Base-by-base conservation (phyloP, 1,140 invertebrate genomes). In the Macrosteles quadrilineatus region DNA sequence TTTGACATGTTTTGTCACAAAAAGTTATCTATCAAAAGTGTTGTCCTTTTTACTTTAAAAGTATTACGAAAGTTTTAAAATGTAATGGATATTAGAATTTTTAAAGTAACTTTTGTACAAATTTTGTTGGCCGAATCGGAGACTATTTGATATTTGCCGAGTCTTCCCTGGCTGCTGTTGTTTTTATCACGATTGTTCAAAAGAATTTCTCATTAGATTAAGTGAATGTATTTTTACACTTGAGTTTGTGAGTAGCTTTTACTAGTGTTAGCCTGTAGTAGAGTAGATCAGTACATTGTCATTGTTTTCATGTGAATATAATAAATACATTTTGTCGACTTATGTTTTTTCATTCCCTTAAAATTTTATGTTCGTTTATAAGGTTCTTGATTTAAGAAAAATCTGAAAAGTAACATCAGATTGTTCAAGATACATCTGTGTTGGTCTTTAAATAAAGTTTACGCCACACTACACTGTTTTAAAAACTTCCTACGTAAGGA, bases 161-260 rank as follows among this genome's bases (percentile, higher is more conserved):
- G 31, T 32, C 59, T 32, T 29, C 31, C 59, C 32, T 32, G 27
- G 27, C 31, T 17, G 19, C n/a, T 19, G 50, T 71, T 68, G 40
- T 67, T 68, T 45, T 67, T 67, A 19, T 68, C 32, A 25, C 32
- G 57, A 67, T 62, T 70, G 36, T 68, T 19, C 27, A 29, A 62
- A 29, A 31, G 40, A 32, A 71, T 57, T 53, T 67, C 59, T 71
- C 29, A 68, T 36, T 63, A 63, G 59, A 63, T n/a, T 63, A 63
- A 63, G 59, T 63, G 59, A 63, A 63, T 63, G 59, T 63, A 63
- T 63, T 63, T 63, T 63, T 63, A 29, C 55, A 59, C 29, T 59
- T 67, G 50, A 67, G 65, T 71, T 59, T 71, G 65, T 67, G 53
- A 50, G 55, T 71, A 63, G 65, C 59, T 71, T 70, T 71, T 66